Evolutionary conservation across 2,888 invertebrate species (phyloP).

Genomic region (Craniophora ligustri): DNA sequence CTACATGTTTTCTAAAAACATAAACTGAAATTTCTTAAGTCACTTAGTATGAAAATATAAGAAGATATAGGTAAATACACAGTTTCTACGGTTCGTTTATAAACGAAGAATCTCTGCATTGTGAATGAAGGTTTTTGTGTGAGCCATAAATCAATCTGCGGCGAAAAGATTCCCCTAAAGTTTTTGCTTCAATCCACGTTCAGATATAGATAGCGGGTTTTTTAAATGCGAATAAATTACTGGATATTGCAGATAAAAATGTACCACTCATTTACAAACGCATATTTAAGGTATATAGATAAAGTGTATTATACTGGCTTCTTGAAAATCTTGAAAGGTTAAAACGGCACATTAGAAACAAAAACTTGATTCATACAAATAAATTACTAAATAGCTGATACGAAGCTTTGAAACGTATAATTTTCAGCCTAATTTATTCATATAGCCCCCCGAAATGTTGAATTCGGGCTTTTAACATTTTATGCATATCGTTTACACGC

Average conservation of each 20-base stretch:
- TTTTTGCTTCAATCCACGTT: constrained; percentile 57
- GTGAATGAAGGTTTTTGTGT: constrained; percentile 50
- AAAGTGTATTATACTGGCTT: too few species aligned
- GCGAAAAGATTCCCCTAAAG: constrained; percentile 60
- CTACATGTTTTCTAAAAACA: constrained; percentile 8
- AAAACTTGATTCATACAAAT: too few species aligned
- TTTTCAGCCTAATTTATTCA: too few species aligned
- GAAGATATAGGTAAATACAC: constrained; percentile 46
- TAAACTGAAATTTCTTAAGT: constrained; percentile 37
- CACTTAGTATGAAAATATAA: constrained; percentile 38
- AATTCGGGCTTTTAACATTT: too few species aligned
- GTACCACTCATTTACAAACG: not conserved
- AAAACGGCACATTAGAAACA: too few species aligned
- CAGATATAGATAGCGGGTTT: constrained; percentile 48
- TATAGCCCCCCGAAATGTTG: too few species aligned
- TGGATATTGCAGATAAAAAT: not conserved
- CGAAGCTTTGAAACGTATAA: too few species aligned
- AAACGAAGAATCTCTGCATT: constrained; percentile 40
- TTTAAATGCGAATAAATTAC: constrained; percentile 21
- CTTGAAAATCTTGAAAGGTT: too few species aligned
- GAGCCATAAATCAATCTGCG: constrained; percentile 65
- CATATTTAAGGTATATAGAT: too few species aligned
- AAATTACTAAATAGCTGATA: too few species aligned
- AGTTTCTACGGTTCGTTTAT: constrained; percentile 42
- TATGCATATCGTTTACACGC: too few species aligned